Conservation (phyloP, 2,113 vertebrate species). For the Helogale parvula region DNA sequence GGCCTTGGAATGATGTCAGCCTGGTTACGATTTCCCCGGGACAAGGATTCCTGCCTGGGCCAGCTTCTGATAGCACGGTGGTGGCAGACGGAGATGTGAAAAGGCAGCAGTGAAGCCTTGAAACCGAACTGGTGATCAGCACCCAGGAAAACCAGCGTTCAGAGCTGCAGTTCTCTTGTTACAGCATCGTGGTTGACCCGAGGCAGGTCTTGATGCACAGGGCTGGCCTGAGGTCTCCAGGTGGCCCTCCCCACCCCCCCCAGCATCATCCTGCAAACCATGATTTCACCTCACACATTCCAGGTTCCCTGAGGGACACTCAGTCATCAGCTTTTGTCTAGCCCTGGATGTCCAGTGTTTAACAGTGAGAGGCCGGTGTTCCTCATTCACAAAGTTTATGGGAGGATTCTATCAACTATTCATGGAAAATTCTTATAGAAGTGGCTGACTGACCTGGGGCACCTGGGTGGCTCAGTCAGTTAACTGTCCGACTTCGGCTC, state of each 20-base stretch:
- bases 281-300: not conserved
- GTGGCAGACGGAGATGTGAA: not conserved
- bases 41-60: not conserved
- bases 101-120: not conserved
- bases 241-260: accelerated
- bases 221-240: not conserved
- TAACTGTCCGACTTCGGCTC: too few species aligned
- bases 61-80: not conserved
- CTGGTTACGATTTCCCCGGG: not conserved
- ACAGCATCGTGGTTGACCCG: accelerated
- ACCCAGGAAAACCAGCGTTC: not conserved
- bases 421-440: not conserved
- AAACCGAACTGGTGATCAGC: not conserved
- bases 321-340: not conserved
- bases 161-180: accelerated
- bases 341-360: not conserved
- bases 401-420: not conserved
- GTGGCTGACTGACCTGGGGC: not conserved
- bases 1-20: not conserved
- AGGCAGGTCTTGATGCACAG: not conserved
- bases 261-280: accelerated
- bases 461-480: too few species aligned
- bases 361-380: not conserved
- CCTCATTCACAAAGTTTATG: not conserved
- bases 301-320: not conserved